phyloP scores from a whole-genome alignment of 2,113 vertebrate genomes.

The Grammomys surdaster region DNA sequence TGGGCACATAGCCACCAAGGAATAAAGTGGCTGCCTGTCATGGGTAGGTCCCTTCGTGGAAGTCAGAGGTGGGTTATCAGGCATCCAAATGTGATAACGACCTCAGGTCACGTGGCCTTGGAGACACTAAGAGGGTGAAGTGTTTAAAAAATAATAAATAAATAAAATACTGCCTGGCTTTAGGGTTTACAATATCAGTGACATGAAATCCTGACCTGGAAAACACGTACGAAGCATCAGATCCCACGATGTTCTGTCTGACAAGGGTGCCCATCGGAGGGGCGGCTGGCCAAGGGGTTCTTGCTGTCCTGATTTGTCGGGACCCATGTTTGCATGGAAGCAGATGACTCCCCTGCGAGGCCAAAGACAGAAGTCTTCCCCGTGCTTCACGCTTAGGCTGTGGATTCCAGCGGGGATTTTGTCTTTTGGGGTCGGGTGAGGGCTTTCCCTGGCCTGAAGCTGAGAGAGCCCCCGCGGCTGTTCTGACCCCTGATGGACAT shows the following conservation, averaged over 20 bases:
- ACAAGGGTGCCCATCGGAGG: background rate
- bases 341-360: slow-evolving; percentile 30
- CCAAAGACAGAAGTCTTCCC: slow-evolving; percentile 41
- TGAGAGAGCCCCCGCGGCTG: background rate
- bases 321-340: background rate
- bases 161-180: background rate
- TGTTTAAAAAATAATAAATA: background rate
- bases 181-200: slow-evolving; percentile 34
- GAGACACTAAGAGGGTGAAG: slow-evolving; percentile 55
- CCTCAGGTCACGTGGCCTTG: background rate
- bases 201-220: slow-evolving; percentile 48
- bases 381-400: background rate
- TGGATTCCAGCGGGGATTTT: slow-evolving; percentile 37
- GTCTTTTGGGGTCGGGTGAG: background rate
- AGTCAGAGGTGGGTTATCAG: background rate
- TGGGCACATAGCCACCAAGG: slow-evolving; percentile 21
- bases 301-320: background rate
- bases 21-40: background rate
- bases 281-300: background rate
- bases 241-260: background rate
- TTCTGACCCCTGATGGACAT: rapidly evolving
- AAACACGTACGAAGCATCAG: slow-evolving; percentile 17
- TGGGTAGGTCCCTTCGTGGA: slow-evolving; percentile 22
- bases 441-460: background rate
- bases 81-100: background rate